Base-by-base conservation (phyloP, 2,797 vertebrate genomes). In the Nasua narica region DNA sequence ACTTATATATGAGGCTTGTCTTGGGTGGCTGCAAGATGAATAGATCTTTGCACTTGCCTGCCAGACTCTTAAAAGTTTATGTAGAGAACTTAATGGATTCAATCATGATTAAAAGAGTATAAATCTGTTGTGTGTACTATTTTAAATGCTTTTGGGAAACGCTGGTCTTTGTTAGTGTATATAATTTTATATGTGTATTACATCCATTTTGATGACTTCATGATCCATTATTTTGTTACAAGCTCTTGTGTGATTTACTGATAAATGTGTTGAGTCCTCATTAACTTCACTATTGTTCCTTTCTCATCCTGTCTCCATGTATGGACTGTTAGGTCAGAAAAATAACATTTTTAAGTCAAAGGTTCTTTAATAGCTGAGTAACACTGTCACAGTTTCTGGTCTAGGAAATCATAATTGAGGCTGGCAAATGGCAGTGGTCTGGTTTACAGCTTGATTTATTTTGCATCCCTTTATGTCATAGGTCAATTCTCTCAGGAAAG, bases 391-490 rank as follows among this genome's bases (percentile, higher is more conserved):
- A 72, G 35, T 84, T 81, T 72, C 56, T 78, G 82, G 37, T 74
- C 84, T 82, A 25, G 72, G 81, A 60, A 91, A 85, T 69, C 29
- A 10, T 69, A 87, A 87, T 48, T 27, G 37, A 50, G 2, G n/a
- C 23, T 76, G 52, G 67, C 14, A 79, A 83, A 83, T 65, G n/a
- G 29, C 0, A 12, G 1, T 7, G 46, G 7, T 27, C 54, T 4
- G 3, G 72, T 81, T 79, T 65, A 0, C 21, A 52, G 50, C 65
- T 95, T 32, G 74, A 13, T 54, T 88, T 87, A 95, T 95, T 83
- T 96, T 56, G 87, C 27, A 77, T 72, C n/a, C 7, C 56, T 93
- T 94, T 96, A 86, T 92, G 74, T 19, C 56, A 35, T 12, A 48
- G 58, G 29, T 65, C 83, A 77, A 1, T 0, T 7, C 40, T 81